Percentiles rank a stretch among this genome's conserved stretches.
phyloP scores from a whole-genome alignment of 2,113 vertebrate species.

The Crotalus tigris region DNA sequence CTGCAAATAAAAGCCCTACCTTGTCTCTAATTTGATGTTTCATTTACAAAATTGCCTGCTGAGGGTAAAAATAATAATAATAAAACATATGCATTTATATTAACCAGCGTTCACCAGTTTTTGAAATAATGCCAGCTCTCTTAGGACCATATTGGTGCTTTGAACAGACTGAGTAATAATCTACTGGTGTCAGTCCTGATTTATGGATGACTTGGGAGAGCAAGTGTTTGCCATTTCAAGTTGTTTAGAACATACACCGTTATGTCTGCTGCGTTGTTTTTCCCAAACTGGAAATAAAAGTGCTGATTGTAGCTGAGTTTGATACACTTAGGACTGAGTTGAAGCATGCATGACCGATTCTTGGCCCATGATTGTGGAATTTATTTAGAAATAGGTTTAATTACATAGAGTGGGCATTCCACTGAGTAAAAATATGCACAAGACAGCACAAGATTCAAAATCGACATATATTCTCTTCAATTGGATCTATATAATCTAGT shows the following conservation, averaged over 20 bases:
- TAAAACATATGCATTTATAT: conserved; percentile 64
- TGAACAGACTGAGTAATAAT: conserved; percentile 50
- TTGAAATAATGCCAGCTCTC: conserved; percentile 48
- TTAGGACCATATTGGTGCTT: conserved; percentile 44
- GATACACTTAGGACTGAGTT: neutral
- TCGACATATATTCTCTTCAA: neutral
- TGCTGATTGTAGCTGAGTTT: neutral
- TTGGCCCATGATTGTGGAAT: neutral
- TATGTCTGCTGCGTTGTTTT: neutral
- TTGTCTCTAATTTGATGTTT: conserved; percentile 42
- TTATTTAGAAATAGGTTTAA: neutral
- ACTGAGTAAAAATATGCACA: neutral
- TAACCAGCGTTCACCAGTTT: conserved; percentile 56
- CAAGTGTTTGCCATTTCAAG: conserved; percentile 43
- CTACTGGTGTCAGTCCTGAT: conserved; percentile 43
- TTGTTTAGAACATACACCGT: conserved; percentile 40
- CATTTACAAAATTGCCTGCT: conserved; percentile 53
- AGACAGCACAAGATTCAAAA: neutral
- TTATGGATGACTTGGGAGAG: conserved; percentile 45
- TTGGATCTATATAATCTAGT: neutral
- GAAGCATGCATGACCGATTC: neutral
- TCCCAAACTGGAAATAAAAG: neutral
- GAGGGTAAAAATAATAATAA: conserved; percentile 40
- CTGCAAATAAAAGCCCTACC: conserved; percentile 40
- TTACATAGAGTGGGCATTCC: neutral